Evolutionary conservation across 1,140 invertebrate genomes (phyloP), one percentile per base, ranked within the genome.

Genomic region (Pseudoatta argentina): DNA sequence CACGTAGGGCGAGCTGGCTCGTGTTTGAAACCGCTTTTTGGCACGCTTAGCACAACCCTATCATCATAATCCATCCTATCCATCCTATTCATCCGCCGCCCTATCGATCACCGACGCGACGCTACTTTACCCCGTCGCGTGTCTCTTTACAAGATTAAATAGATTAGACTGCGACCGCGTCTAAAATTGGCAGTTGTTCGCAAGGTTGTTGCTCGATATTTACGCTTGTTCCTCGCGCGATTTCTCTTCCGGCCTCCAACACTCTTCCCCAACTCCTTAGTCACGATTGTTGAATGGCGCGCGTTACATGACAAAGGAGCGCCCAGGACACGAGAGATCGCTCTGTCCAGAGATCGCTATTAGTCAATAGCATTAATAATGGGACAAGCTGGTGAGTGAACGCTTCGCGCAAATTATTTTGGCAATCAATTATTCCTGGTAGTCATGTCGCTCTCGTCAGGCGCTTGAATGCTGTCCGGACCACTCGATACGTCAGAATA

Each of bases 171-270:
- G 86, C 89, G 89, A 88, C 83, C 91, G 86, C 87, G 30, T 87
- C 77, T 90, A 89, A 92, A 92, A 93, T 93, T 94, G 92, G 91
- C 92, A 93, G 93, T 93, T 93, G 91, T 93, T 93, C 87, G 88
- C 85, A 91, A 89, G 89, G 27, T 73, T 73, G 79, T 61, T 21
- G 55, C 55, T 61, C 69, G 57, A 83, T 55, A 57, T 61, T 83
- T 44, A 61, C 16, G 61, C 34, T 88, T 69, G 34, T 82, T 76
- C 48, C 67, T 83, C 27, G 30, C 75, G 57, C 71, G 51, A 51
- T 53, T 44, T 55, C n/a, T 34, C 67, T 44, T 44, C n/a, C 34
- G 18, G 30, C 14, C 34, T 5, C 66, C 2, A 24, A 0, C 34
- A 6, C 2, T n/a, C 18, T 21, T n/a, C 16, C 14, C 66, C 39